These are phyloP conservation scores for Eurystomus gularis DNA, from an alignment of 2,113 vertebrate genomes.

Conservation along the genomic window DNA sequence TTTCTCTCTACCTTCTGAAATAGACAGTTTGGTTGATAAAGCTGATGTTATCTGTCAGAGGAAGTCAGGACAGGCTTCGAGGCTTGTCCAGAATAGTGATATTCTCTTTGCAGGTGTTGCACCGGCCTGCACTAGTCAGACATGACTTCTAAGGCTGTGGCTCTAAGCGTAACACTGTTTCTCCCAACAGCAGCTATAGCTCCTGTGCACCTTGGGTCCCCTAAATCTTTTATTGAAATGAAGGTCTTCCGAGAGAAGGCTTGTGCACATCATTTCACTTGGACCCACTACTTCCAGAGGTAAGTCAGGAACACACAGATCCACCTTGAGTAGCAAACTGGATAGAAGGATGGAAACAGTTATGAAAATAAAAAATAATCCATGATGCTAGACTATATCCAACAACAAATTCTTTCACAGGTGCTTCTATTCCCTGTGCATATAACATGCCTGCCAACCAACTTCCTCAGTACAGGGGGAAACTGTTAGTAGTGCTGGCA, in stretches of 20 bases:
- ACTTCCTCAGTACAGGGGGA: neutral
- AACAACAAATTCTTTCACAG: neutral
- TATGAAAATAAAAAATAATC: neutral
- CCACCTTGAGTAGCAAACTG: neutral
- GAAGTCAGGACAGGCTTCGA: neutral
- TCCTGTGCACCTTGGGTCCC: accelerated
- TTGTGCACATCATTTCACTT: neutral
- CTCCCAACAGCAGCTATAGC: neutral
- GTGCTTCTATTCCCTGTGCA: neutral
- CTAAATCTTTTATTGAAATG: neutral
- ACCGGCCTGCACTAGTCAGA: neutral
- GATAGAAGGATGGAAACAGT: neutral
- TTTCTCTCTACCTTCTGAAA: neutral
- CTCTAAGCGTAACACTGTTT: neutral
- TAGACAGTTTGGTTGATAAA: neutral
- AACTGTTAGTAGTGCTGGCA: neutral
- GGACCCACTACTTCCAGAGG: neutral
- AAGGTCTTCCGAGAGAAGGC: neutral
- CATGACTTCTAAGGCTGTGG: no score
- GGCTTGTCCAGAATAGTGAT: neutral
- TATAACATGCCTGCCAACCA: neutral
- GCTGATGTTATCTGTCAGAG: neutral
- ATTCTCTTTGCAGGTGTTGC: neutral
- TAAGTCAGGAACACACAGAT: neutral
- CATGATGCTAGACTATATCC: no score